Evolutionary conservation across 2,888 invertebrate species (phyloP).

Genomic region (Xanthorhoe designata): DNA sequence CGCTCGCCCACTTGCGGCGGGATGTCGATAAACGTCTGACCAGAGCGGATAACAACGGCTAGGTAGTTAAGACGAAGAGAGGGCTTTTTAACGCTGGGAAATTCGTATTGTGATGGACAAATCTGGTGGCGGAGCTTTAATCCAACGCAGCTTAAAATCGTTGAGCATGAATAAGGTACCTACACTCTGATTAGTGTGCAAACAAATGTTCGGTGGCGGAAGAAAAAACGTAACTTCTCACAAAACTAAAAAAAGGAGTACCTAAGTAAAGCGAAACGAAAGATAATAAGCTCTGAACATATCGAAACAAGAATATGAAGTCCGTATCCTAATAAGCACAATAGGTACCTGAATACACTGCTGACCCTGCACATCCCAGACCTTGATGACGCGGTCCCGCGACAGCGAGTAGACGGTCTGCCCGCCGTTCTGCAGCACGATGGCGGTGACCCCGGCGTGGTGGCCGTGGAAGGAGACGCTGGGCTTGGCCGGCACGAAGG

Average conservation of each 20-base stretch:
- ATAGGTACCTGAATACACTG: slow-evolving; percentile 86
- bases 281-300: too few species aligned
- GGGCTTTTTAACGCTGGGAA: not conserved
- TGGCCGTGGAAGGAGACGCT: slow-evolving; percentile 88
- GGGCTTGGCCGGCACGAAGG: slow-evolving; percentile 89
- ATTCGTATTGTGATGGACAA: too few species aligned
- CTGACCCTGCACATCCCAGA: slow-evolving; percentile 90
- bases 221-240: too few species aligned
- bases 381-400: slow-evolving; percentile 89
- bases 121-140: too few species aligned
- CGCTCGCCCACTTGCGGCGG: slow-evolving; percentile 87
- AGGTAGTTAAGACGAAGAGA: not conserved
- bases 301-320: not conserved
- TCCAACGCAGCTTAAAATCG: too few species aligned
- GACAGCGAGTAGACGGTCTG: slow-evolving; percentile 90
- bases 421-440: slow-evolving; percentile 88
- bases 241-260: too few species aligned
- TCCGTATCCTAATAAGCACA: not conserved
- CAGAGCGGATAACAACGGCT: too few species aligned
- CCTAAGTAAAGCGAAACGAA: too few species aligned
- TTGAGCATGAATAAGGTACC: too few species aligned
- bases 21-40: slow-evolving; percentile 88
- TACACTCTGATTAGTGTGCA: too few species aligned
- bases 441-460: slow-evolving; percentile 87
- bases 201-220: too few species aligned